These are phyloP conservation scores for Drosophila yooni DNA, from an alignment of 2,888 invertebrate species.

Conservation along the genomic window DNA sequence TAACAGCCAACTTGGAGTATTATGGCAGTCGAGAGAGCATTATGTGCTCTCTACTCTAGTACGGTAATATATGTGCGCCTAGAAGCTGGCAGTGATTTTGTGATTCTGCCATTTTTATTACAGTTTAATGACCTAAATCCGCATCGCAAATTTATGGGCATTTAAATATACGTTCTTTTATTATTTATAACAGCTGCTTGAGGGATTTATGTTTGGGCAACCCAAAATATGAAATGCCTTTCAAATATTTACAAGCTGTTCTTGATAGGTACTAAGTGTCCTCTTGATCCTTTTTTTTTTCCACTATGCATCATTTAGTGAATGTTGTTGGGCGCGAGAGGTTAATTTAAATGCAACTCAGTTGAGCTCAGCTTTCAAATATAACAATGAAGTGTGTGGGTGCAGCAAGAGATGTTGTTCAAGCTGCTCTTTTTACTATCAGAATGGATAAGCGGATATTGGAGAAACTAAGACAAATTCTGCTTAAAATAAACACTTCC, in stretches of 20 bases:
- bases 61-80: conserved; percentile 55
- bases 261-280: conserved; percentile 15
- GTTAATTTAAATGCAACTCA: neutral
- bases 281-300: neutral
- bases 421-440: neutral
- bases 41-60: conserved; percentile 22
- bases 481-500: neutral
- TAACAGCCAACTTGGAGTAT: conserved; percentile 64
- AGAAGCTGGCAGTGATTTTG: conserved; percentile 78
- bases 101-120: conserved; percentile 58
- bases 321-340: neutral
- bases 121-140: conserved; percentile 73
- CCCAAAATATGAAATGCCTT: conserved; percentile 48
- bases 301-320: conserved; percentile 14
- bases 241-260: conserved; percentile 59
- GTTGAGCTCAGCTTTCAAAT: neutral
- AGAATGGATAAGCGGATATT: neutral
- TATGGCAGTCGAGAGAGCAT: conserved; percentile 45
- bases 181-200: conserved; percentile 75
- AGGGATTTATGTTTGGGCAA: conserved; percentile 49
- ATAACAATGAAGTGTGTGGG: neutral
- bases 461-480: neutral
- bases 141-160: conserved; percentile 74
- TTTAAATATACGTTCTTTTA: conserved; percentile 71
- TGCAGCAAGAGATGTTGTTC: neutral